Evolutionary conservation across 1,140 invertebrate genomes (phyloP).

Genomic region (Euwallacea similis): DNA sequence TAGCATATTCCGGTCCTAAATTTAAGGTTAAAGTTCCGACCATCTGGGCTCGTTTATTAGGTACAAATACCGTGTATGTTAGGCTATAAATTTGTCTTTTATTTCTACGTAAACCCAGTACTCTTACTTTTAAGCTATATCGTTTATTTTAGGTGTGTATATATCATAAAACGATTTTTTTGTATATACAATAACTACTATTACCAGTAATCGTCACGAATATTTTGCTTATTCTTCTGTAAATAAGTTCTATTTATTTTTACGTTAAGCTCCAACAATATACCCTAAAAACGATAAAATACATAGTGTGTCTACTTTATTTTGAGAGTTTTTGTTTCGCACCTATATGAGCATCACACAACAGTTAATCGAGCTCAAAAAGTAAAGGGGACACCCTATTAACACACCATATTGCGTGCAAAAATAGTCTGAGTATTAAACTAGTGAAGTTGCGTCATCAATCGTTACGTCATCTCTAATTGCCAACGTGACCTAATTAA

Average conservation of each 20-base stretch:
- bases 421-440: no score
- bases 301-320: slow-evolving; percentile 9
- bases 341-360: not conserved
- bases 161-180: slow-evolving; percentile 37
- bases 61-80: slow-evolving; percentile 30
- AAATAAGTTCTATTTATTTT: slow-evolving; percentile 44
- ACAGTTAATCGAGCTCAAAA: no score
- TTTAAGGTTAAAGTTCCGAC: no score
- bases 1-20: no score
- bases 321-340: slow-evolving; percentile 1
- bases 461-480: no score
- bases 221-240: slow-evolving; percentile 37
- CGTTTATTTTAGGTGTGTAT: slow-evolving; percentile 41
- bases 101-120: slow-evolving; percentile 33
- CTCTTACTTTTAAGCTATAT: slow-evolving; percentile 35
- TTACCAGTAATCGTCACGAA: slow-evolving; percentile 13
- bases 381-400: no score
- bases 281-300: slow-evolving; percentile 13
- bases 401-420: no score
- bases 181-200: slow-evolving; percentile 39
- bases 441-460: no score
- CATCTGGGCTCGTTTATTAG: not conserved
- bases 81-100: slow-evolving; percentile 28
- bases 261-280: slow-evolving; percentile 18
- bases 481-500: no score